Conservation (phyloP, 2,888 invertebrate genomes). For the Plagodis dolabraria region DNA sequence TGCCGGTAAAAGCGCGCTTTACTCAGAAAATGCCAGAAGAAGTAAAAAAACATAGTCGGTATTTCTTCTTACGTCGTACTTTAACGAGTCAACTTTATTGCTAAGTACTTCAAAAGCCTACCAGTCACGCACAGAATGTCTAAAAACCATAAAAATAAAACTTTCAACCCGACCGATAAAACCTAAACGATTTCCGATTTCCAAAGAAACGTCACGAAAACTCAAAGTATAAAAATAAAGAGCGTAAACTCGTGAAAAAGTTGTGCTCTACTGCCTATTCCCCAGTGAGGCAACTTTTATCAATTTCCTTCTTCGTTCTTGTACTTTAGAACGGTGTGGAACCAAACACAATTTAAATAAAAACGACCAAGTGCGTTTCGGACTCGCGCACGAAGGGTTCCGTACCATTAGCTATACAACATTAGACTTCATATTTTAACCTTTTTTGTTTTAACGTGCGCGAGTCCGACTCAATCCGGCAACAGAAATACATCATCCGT, state of each 20-base stretch:
- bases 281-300: slow-evolving; percentile 30
- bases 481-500: no score
- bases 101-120: no score
- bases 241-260: slow-evolving; percentile 21
- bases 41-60: no score
- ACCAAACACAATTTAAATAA: background rate
- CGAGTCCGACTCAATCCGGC: no score
- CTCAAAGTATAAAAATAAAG: slow-evolving; percentile 15
- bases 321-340: background rate
- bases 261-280: slow-evolving; percentile 25
- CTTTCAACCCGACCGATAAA: slow-evolving; percentile 1
- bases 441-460: no score
- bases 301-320: slow-evolving; percentile 25
- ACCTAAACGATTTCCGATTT: slow-evolving; percentile 15
- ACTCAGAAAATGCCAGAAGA: no score
- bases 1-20: no score
- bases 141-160: background rate
- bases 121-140: background rate
- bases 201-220: slow-evolving; percentile 6
- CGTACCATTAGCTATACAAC: no score
- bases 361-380: background rate
- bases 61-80: no score
- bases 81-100: no score
- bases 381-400: no score
- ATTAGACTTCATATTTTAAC: no score